Evolutionary conservation across 2,888 invertebrate species (phyloP).

Genomic region (Scaptomyza cyrtandrae): DNA sequence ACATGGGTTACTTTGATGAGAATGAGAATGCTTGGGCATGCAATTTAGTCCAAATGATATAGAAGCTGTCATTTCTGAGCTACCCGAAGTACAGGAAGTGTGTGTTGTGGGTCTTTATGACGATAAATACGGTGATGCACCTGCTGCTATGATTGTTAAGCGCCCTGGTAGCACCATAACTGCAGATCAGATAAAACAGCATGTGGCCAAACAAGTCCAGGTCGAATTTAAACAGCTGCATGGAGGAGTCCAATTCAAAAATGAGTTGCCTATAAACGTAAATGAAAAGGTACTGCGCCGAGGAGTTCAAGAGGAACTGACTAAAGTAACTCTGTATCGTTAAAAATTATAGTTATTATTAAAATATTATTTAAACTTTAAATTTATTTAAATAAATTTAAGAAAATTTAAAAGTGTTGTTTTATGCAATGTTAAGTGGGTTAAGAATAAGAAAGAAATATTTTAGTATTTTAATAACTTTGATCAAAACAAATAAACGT

Average conservation of each 20-base stretch:
- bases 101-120: constrained; percentile 73
- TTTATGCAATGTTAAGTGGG: too few species aligned
- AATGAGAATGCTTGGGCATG: constrained; percentile 60
- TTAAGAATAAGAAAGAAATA: too few species aligned
- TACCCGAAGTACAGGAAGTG: constrained; percentile 66
- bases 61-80: constrained; percentile 59
- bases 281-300: constrained; percentile 58
- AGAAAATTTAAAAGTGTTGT: too few species aligned
- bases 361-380: too few species aligned
- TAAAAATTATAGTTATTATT: background rate
- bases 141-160: constrained; percentile 70
- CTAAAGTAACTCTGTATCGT: background rate
- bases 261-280: constrained; percentile 56
- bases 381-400: too few species aligned
- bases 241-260: constrained; percentile 61
- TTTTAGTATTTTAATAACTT: too few species aligned
- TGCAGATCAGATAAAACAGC: constrained; percentile 36
- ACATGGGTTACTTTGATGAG: constrained; percentile 78
- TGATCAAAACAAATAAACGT: too few species aligned
- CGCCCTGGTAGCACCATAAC: constrained; percentile 36
- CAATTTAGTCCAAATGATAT: constrained; percentile 69
- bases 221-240: constrained; percentile 60
- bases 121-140: constrained; percentile 58
- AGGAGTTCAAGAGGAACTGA: constrained; percentile 29
- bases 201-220: constrained; percentile 36